These are phyloP conservation scores for Halichoerus grypus DNA, from an alignment of 2,113 vertebrate genomes.

Conservation along the genomic window DNA sequence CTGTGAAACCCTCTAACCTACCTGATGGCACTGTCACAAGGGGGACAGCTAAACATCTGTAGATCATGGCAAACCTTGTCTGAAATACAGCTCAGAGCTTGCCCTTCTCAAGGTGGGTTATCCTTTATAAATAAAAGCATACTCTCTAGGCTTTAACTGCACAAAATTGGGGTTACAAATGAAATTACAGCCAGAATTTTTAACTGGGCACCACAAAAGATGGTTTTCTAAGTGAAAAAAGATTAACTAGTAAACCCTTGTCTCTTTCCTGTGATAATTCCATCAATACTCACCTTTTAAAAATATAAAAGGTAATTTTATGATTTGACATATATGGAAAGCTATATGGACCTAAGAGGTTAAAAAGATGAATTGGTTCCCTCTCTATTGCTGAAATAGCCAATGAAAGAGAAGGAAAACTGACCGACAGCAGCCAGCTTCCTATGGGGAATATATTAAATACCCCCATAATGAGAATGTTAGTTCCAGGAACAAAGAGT, in stretches of 20 bases:
- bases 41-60: not conserved
- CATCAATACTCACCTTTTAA: conserved; percentile 18
- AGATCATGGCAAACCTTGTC: not conserved
- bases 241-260: conserved; percentile 50
- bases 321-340: conserved; percentile 31
- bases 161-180: not conserved
- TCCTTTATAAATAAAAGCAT: not conserved
- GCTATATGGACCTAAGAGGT: conserved; percentile 47
- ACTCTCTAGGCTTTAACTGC: conserved; percentile 18
- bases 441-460: conserved; percentile 34
- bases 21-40: not conserved
- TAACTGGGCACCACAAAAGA: conserved; percentile 17
- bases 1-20: not conserved
- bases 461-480: conserved; percentile 45
- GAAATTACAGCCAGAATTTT: conserved; percentile 58
- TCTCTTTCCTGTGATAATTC: conserved; percentile 5
- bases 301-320: conserved; percentile 51
- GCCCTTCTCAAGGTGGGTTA: not conserved
- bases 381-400: not conserved
- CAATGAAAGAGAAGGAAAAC: conserved; percentile 59
- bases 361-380: conserved; percentile 56
- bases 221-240: conserved; percentile 39
- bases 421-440: conserved; percentile 25
- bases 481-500: conserved; percentile 57
- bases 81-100: not conserved